These are phyloP conservation scores for Emberiza fucata DNA, from an alignment of 2,113 vertebrate species.

Conservation along the genomic window DNA sequence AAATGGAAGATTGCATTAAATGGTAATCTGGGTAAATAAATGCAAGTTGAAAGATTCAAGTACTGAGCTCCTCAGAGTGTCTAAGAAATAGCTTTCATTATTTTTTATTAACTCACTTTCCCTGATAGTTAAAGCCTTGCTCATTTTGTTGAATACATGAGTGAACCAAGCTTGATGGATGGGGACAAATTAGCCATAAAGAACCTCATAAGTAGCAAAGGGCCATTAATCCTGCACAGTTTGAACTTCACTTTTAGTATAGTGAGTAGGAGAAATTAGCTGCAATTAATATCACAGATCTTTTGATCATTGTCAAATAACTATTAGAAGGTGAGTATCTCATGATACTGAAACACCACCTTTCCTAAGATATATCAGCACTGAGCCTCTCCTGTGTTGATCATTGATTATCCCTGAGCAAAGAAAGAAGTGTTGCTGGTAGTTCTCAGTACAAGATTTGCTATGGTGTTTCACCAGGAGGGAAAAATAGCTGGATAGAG, in stretches of 20 bases:
- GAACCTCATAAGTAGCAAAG: not conserved
- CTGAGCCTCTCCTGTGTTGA: not conserved
- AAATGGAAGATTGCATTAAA: not conserved
- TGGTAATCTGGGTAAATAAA: not conserved
- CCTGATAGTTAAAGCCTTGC: not conserved
- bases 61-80: not conserved
- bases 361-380: not conserved
- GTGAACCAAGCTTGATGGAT: not conserved
- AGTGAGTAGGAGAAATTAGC: not conserved
- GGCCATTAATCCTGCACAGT: not conserved
- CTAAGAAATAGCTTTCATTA: not conserved
- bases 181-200: not conserved
- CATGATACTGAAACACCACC: not conserved
- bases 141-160: not conserved
- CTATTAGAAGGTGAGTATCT: not conserved
- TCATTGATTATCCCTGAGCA: not conserved
- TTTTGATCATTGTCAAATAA: not conserved
- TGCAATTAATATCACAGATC: not conserved
- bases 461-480: not conserved
- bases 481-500: not conserved
- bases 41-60: not conserved
- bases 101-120: not conserved
- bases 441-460: not conserved
- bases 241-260: not conserved
- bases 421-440: rapidly evolving